Percentiles rank a stretch among this genome's conserved stretches.
Evolutionary conservation across 2,113 vertebrate species (phyloP).

Genomic region (Hemiscyllium ocellatum): DNA sequence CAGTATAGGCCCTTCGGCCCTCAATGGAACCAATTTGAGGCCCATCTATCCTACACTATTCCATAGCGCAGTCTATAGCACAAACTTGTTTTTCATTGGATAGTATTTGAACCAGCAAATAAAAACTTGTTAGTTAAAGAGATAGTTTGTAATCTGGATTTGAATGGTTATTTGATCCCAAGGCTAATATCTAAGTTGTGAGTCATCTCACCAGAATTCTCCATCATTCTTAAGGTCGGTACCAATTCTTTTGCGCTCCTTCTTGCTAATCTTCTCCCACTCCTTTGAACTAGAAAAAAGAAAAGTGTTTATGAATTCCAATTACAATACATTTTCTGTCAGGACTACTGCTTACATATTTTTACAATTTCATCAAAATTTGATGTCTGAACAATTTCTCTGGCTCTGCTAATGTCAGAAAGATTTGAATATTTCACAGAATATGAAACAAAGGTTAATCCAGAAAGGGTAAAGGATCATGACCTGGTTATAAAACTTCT

Average conservation of each 20-base stretch:
- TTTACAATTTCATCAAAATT: neutral
- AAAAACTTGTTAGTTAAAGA: neutral
- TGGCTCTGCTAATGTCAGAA: neutral
- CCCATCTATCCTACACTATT: no score
- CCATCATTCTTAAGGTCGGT: slow-evolving; percentile 80
- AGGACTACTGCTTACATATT: neutral
- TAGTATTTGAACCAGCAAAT: neutral
- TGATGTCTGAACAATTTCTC: neutral
- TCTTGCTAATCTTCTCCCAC: slow-evolving; percentile 75
- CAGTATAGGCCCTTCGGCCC: no score
- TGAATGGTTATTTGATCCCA: neutral
- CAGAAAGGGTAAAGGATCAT: neutral
- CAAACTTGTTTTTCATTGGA: neutral
- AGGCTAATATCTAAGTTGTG: neutral
- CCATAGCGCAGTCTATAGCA: no score
- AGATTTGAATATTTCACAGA: neutral
- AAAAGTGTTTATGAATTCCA: neutral
- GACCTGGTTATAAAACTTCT: neutral
- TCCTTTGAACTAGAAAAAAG: slow-evolving; percentile 70
- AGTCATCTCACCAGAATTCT: slow-evolving; percentile 80
- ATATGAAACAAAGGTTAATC: neutral
- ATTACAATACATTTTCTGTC: neutral
- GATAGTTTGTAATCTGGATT: neutral
- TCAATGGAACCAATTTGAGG: no score
- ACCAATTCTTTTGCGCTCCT: slow-evolving; percentile 67